Evolutionary conservation across 2,888 invertebrate genomes (phyloP), one percentile per base, ranked within the genome.

Genomic region (Hydraecia micacea): DNA sequence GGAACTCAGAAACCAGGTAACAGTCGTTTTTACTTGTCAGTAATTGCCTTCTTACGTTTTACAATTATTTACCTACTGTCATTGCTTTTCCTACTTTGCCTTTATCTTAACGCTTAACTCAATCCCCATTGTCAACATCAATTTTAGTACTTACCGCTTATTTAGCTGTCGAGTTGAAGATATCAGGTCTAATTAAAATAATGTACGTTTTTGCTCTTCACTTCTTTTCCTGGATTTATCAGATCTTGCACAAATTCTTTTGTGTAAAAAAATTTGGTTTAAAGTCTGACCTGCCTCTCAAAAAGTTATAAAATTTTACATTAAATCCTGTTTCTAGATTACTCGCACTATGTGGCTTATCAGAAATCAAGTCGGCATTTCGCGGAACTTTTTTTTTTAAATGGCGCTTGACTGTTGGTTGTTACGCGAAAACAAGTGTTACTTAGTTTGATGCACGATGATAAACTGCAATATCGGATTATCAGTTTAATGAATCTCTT

Each of bases 401-500:
- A 80, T 81, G 77, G 80, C 85, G 81, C 69, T 73, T 78, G 69
- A 73, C 79, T 83, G 78, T 80, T 70, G 49, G 73, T 70, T 58
- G 77, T 82, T 80, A 86, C 86, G 87, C 84, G 71, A 80, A 84
- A 82, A 86, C 84, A 85, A 81, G 84, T 85, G 84, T 88, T 80
- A 83, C 80, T 83, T 65, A 81, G 73, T 73, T 78, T 68, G 84
- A 87, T 87, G 83, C 82, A 81, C 76, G 69, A 66, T 78, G 81
- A 89, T 89, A 89, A 86, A 84, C 63, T 86, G 77, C 77, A 87
- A 83, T 88, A 88, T 89, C 83, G 65, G 76, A 79, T 87, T 80
- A 86, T 86, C 80, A 63, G 28, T 77, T 66, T 79, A 80, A 75
- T 78, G 77, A 75, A 88, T 87, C 85, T 81, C 66, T 86, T 89